Base-by-base conservation (phyloP, 2,888 invertebrate genomes). In the Rotaria magnacalcarata region DNA sequence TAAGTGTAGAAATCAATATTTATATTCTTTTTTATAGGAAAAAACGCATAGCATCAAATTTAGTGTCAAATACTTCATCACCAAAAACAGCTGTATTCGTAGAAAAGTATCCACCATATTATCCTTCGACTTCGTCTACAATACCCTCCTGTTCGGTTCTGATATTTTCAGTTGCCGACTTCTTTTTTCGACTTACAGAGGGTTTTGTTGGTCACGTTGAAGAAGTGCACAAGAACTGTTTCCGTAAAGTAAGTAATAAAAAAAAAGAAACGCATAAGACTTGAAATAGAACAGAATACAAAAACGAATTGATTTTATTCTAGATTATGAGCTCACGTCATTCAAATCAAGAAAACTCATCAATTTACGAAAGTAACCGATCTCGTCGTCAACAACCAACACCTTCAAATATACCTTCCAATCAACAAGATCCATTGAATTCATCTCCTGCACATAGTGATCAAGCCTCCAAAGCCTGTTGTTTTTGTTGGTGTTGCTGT, bases 401-500 rank as follows among this genome's bases (percentile, higher is more conserved):
- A 86, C 41, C 56, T 58, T 24, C 54, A 43, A 84, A 56, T 60
- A 41, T 27, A 85, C n/a, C 86, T 84, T 47, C 84, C 50, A 67
- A n/a, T 86, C 43, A 84, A 74, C 54, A 85, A 74, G 56, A 74
- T 0, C 88, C 88, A 67, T 88, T 88, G 11, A 87, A 88, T 41
- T 88, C 88, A 50, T 88, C 88, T 14, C 87, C 87, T 24, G 85
- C 58, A 85, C 87, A 88, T 41, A 86, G 87, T 52, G 88, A 88
- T 75, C 84, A 87, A 86, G 88, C 87, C 88, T 88, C 88, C 85
- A 93, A 93, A 90, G 93, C 93, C 84, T 93, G 94, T 90, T 93
- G 93, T 90, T 93, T 93, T 89, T 93, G 94, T 89, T 93, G 93
- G 93, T 94, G 94, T 90, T 94, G 94, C 89, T 94, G 94, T 91